Conservation (phyloP, 2,797 vertebrate genomes). For the Gadopsis marmoratus region DNA sequence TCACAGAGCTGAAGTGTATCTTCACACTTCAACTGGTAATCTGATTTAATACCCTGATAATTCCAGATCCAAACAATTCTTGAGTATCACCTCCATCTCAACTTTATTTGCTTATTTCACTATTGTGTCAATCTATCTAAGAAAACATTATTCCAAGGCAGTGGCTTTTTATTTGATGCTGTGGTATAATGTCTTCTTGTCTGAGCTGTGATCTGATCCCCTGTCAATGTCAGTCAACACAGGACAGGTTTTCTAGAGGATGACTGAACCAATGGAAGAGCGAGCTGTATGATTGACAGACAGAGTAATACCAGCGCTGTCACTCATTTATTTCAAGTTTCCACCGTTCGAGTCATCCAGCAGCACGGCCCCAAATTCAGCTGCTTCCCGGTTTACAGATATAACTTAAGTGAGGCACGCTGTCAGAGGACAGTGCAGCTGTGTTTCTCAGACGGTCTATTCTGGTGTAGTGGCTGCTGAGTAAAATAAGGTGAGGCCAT, state of each 20-base stretch:
- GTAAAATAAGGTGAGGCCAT: not conserved
- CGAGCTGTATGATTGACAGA: constrained; percentile 13
- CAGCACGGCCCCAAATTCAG: not conserved
- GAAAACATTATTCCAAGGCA: not conserved
- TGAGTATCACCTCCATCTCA: not conserved
- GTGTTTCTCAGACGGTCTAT: not conserved
- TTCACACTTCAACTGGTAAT: constrained; percentile 15
- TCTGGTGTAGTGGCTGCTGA: not conserved
- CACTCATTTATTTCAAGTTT: constrained; percentile 10
- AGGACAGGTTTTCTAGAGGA: not conserved
- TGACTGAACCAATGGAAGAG: not conserved
- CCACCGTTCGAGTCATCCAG: not conserved
- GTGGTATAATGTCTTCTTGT: not conserved
- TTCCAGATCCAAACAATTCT: constrained; percentile 1
- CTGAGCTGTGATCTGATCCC: not conserved
- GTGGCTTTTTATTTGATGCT: not conserved
- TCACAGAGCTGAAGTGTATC: not conserved
- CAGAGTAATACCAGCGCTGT: constrained; percentile 12
- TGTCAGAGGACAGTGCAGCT: not conserved
- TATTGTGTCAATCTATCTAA: not conserved
- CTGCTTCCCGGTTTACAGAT: not conserved
- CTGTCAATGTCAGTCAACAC: not conserved
- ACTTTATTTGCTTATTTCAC: not conserved
- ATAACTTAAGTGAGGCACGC: not conserved
- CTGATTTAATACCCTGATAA: constrained; percentile 17